Percentiles rank a stretch among this genome's conserved stretches.
These are phyloP conservation scores for Poeciliopsis prolifica DNA, from an alignment of 2,113 vertebrate species.

Conservation along the genomic window DNA sequence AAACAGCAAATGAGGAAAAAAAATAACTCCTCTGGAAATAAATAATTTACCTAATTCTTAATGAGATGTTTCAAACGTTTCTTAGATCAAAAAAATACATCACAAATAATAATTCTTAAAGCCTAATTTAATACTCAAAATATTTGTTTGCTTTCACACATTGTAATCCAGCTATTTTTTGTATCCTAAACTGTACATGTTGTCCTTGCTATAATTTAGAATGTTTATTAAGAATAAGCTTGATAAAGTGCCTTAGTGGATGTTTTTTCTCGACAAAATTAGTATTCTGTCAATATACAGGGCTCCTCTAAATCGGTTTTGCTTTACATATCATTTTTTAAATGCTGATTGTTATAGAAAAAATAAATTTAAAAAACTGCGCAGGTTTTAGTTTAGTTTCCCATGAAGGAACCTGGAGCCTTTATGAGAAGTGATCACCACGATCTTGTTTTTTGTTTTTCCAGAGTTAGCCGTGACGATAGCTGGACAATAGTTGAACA, in stretches of 20 bases:
- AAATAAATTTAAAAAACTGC: background rate
- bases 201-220: background rate
- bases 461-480: background rate
- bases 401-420: background rate
- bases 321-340: background rate
- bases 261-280: background rate
- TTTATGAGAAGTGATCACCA: background rate
- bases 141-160: background rate
- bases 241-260: constrained; percentile 21
- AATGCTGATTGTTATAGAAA: background rate
- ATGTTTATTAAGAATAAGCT: background rate
- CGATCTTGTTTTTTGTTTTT: background rate
- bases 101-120: background rate
- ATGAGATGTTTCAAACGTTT: background rate
- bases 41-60: background rate
- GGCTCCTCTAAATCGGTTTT: constrained; percentile 31
- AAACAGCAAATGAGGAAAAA: background rate
- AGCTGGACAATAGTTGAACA: background rate
- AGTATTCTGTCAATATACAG: background rate
- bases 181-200: background rate
- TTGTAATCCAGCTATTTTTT: background rate
- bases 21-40: background rate
- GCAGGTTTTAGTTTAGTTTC: background rate
- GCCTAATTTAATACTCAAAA: background rate
- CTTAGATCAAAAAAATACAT: background rate